phyloP scores from a whole-genome alignment of 2,113 vertebrate genomes.

The Thryonomys swinderianus region DNA sequence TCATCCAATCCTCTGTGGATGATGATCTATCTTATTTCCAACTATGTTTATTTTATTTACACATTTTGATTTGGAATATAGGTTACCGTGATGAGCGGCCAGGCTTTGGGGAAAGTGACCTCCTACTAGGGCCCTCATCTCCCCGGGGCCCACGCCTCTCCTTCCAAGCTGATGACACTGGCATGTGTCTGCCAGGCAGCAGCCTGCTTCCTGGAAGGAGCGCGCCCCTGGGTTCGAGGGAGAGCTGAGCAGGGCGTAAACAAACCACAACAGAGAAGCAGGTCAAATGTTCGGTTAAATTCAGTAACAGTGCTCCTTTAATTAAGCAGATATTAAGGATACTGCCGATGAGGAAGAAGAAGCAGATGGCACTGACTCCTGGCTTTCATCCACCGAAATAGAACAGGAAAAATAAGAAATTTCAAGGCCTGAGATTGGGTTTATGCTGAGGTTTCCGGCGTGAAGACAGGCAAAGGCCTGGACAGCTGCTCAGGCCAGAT shows the following conservation, averaged over 20 bases:
- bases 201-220: neutral
- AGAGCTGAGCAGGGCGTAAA: constrained; percentile 6
- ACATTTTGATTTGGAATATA: constrained; percentile 35
- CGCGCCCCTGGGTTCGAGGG: neutral
- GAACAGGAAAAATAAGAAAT: constrained; percentile 44
- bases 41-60: neutral
- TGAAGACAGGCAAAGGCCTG: constrained; percentile 69
- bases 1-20: neutral
- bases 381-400: constrained; percentile 48
- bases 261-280: constrained; percentile 22
- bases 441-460: constrained; percentile 68
- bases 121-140: neutral
- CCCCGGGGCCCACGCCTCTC: neutral
- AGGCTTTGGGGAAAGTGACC: neutral
- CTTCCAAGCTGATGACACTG: neutral
- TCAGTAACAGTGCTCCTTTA: constrained; percentile 4
- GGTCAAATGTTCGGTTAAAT: constrained; percentile 28
- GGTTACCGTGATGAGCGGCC: neutral
- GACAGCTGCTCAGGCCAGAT: constrained; percentile 83
- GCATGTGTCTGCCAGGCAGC: neutral
- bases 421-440: constrained; percentile 36
- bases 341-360: neutral
- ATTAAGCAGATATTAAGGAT: constrained; percentile 60
- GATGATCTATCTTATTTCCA: neutral
- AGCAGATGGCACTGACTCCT: constrained; percentile 69